Conservation (phyloP, 35 echinoderm and acorn worm genomes). For the Ptychodera flava region DNA sequence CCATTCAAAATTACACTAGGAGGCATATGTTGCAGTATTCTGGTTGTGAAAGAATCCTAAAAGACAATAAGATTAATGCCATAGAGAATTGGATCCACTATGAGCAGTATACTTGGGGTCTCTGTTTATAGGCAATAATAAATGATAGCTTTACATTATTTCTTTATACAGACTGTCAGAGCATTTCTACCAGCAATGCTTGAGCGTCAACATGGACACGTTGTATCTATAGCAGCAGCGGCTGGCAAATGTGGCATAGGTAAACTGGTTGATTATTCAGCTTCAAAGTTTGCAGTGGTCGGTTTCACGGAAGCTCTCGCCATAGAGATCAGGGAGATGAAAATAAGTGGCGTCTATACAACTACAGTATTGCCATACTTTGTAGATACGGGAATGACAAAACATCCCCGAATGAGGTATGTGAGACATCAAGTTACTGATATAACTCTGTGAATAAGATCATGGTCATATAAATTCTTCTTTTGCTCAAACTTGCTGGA, state of each 20-base stretch:
- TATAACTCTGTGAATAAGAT: too few relatives aligned
- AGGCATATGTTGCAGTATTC: too few relatives aligned
- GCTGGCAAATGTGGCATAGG: slow-evolving; percentile 48
- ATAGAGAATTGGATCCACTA: too few relatives aligned
- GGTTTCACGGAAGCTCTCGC: slow-evolving; percentile 69
- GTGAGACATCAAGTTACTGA: background rate
- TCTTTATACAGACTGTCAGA: slow-evolving; percentile 40
- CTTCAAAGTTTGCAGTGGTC: slow-evolving; percentile 65
- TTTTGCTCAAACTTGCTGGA: too few relatives aligned
- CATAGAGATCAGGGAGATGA: slow-evolving; percentile 39
- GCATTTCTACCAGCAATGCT: slow-evolving; percentile 68
- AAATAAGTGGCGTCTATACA: background rate
- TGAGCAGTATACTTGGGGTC: too few relatives aligned
- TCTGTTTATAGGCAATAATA: too few relatives aligned
- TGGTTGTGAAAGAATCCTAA: too few relatives aligned
- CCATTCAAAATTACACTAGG: too few relatives aligned
- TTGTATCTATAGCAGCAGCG: slow-evolving; percentile 54
- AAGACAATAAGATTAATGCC: too few relatives aligned
- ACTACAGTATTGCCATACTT: background rate
- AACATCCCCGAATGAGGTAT: background rate
- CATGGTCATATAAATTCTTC: too few relatives aligned
- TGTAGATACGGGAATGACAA: background rate
- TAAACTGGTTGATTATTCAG: slow-evolving; percentile 58
- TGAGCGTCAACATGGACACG: slow-evolving; percentile 48
- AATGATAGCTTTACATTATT: too few relatives aligned